phyloP scores from a whole-genome alignment of 1,140 invertebrate genomes.

The Dendrolimus punctatus region DNA sequence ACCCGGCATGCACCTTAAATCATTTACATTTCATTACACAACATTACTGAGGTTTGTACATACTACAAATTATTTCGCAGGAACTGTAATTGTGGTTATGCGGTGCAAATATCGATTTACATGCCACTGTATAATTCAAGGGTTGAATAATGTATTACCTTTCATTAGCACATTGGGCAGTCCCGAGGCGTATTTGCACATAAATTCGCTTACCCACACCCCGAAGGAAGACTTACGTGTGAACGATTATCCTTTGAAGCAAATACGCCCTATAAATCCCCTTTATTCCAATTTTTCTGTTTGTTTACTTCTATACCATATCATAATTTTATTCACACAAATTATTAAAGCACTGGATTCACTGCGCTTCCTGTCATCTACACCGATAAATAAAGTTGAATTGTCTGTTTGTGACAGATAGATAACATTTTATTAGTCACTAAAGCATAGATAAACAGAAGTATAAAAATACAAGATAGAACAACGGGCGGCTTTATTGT shows the following conservation, averaged over 20 bases:
- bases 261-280: constrained; percentile 16
- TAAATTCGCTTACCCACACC: constrained; percentile 63
- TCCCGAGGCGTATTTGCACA: constrained; percentile 65
- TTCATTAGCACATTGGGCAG: constrained; percentile 70
- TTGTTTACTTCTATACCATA: too few relatives aligned
- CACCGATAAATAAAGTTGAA: too few relatives aligned
- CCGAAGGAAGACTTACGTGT: constrained; percentile 53
- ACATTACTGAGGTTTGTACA: too few relatives aligned
- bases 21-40: constrained; percentile 4
- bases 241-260: constrained; percentile 52
- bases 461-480: too few relatives aligned
- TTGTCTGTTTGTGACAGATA: too few relatives aligned
- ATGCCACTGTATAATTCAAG: constrained; percentile 69
- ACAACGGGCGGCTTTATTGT: too few relatives aligned
- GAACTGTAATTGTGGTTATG: constrained; percentile 51
- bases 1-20: neutral
- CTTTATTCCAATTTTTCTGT: constrained; percentile 7
- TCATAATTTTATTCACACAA: too few relatives aligned
- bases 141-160: constrained; percentile 70
- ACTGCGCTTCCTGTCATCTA: too few relatives aligned
- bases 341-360: too few relatives aligned
- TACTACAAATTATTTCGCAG: constrained; percentile 45
- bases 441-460: too few relatives aligned
- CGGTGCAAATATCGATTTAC: constrained; percentile 70
- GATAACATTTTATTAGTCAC: too few relatives aligned